These are phyloP conservation scores for Dexiosoma caninum DNA, from an alignment of 2,888 invertebrate species.

Conservation along the genomic window DNA sequence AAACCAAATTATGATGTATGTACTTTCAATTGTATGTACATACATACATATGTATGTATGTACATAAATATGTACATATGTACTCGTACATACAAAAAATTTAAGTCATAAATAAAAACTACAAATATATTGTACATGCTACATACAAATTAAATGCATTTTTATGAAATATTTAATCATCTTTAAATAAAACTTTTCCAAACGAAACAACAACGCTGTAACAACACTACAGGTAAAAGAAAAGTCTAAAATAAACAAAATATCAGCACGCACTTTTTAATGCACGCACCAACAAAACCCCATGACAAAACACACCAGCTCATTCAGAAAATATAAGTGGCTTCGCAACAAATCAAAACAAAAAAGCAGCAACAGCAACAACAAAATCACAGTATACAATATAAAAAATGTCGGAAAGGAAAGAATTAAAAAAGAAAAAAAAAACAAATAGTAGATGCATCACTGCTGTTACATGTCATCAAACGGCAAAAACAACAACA, in stretches of 20 bases:
- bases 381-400: not conserved
- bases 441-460: not conserved
- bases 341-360: slow-evolving; percentile 23
- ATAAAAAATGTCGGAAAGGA: slow-evolving; percentile 18
- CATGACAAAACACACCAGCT: not conserved
- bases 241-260: slow-evolving; percentile 9
- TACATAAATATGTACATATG: no score
- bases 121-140: no score
- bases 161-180: slow-evolving; percentile 20
- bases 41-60: no score
- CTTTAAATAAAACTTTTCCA: not conserved
- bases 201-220: not conserved
- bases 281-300: not conserved
- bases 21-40: slow-evolving; percentile 24
- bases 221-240: not conserved
- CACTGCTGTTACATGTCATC: slow-evolving; percentile 23
- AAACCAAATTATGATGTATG: not conserved
- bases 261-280: slow-evolving; percentile 44
- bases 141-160: not conserved
- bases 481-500: slow-evolving; percentile 17
- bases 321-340: not conserved
- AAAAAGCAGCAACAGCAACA: not conserved
- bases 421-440: slow-evolving; percentile 1
- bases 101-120: no score
- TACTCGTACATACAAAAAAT: no score